phyloP scores from a whole-genome alignment of 2,888 invertebrate genomes.

The Calameuta filiformis region DNA sequence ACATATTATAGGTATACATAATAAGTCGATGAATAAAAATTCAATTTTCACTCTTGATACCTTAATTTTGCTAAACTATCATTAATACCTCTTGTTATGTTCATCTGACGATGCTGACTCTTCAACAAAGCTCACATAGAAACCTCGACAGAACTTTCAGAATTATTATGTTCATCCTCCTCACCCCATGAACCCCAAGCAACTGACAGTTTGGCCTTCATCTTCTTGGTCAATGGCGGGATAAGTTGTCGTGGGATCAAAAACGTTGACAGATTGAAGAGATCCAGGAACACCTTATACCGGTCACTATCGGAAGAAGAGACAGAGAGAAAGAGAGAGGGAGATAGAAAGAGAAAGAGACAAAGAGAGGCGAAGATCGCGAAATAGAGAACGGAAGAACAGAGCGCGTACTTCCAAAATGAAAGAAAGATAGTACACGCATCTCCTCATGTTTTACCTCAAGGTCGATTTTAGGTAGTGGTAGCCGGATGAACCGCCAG shows the following conservation, averaged over 20 bases:
- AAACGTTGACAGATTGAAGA: slow-evolving; percentile 97
- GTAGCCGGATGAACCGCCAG: slow-evolving; percentile 98
- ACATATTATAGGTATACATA: not conserved
- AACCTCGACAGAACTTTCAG: slow-evolving; percentile 49
- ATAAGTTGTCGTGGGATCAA: slow-evolving; percentile 91
- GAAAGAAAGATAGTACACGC: not conserved
- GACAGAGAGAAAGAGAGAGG: too few relatives aligned
- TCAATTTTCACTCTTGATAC: not conserved
- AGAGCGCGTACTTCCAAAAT: not conserved
- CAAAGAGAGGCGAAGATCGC: not conserved
- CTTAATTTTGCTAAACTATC: not conserved
- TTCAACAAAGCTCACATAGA: slow-evolving; percentile 34
- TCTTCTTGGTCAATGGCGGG: slow-evolving; percentile 85
- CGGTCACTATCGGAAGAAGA: slow-evolving; percentile 79
- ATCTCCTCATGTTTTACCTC: slow-evolving; percentile 72
- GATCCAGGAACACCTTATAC: slow-evolving; percentile 97
- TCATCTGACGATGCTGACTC: not conserved
- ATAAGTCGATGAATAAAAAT: not conserved
- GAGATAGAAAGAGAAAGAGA: too few relatives aligned
- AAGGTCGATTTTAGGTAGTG: slow-evolving; percentile 96
- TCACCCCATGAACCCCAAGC: slow-evolving; percentile 71
- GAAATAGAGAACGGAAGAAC: not conserved
- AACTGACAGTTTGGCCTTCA: slow-evolving; percentile 80
- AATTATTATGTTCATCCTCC: slow-evolving; percentile 45
- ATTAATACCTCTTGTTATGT: not conserved